A percentile compares a stretch with the other conserved stretches of the same genome.
These are phyloP conservation scores for Lottia gigantea DNA, from an alignment of 2,888 invertebrate species.

Conservation along the genomic window DNA sequence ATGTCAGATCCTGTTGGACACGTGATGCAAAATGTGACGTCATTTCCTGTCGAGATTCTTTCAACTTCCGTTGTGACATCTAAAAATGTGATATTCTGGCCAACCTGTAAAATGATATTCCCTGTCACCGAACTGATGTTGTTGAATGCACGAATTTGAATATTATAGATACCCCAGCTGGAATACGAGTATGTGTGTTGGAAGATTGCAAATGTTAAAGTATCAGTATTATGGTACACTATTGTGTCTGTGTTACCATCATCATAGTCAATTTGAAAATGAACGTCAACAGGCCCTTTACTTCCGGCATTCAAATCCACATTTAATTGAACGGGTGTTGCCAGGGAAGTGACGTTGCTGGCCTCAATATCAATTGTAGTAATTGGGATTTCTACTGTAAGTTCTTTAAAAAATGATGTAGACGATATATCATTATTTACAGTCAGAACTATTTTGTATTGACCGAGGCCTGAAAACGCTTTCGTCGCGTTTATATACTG, in stretches of 20 bases:
- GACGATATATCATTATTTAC: conserved; percentile 56
- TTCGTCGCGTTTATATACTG: conserved; percentile 38
- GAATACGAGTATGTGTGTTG: conserved; percentile 47
- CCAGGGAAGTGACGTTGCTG: conserved; percentile 46
- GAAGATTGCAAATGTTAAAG: conserved; percentile 40
- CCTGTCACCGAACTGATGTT: conserved; percentile 47
- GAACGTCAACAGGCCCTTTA: conserved; percentile 46
- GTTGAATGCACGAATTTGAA: conserved; percentile 54
- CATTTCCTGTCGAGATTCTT: conserved; percentile 39
- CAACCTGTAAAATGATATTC: conserved; percentile 52
- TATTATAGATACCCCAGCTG: conserved; percentile 61
- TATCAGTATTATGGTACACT: conserved; percentile 22
- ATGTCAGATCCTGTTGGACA: conserved; percentile 57
- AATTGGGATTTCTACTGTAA: conserved; percentile 63
- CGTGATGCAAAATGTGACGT: conserved; percentile 44
- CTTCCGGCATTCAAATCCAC: conserved; percentile 52
- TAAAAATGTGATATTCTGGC: conserved; percentile 56
- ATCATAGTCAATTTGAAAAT: conserved; percentile 50
- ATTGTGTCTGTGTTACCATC: conserved; percentile 42
- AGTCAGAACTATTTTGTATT: conserved; percentile 45
- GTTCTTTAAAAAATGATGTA: conserved; percentile 32
- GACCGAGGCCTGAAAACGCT: conserved; percentile 48
- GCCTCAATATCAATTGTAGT: conserved; percentile 35
- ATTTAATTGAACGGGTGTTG: conserved; percentile 41
- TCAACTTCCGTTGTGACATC: conserved; percentile 48